Percentiles rank a stretch among this genome's conserved stretches.
Conservation (phyloP, 1,140 invertebrate species). For the Araneus ventricosus region DNA sequence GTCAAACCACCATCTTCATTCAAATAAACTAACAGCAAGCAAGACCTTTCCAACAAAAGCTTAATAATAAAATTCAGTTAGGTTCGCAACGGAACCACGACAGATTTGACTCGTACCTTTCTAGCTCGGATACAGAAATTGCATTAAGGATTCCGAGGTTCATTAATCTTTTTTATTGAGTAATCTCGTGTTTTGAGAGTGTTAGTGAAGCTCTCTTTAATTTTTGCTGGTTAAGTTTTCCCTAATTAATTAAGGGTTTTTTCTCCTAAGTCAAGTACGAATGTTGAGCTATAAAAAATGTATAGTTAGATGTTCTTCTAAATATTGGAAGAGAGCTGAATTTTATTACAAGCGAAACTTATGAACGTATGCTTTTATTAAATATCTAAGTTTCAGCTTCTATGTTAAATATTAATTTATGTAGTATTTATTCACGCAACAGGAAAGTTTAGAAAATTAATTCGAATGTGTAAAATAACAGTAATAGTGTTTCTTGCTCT, state of each 20-base stretch:
- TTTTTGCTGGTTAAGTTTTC: neutral
- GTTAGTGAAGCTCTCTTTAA: neutral
- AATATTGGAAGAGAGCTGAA: too few species aligned
- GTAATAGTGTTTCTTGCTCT: neutral
- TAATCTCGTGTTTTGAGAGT: neutral
- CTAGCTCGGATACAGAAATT: neutral
- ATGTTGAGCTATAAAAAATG: neutral
- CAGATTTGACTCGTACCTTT: neutral
- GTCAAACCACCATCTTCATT: too few species aligned
- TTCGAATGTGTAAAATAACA: neutral
- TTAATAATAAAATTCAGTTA: neutral
- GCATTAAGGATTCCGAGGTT: neutral
- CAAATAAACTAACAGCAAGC: neutral
- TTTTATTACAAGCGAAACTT: too few species aligned
- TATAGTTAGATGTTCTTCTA: too few species aligned
- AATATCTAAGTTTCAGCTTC: too few species aligned
- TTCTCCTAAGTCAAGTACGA: neutral
- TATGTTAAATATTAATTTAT: too few species aligned
- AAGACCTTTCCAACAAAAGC: neutral
- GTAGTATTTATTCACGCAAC: too few species aligned
- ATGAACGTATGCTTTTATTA: too few species aligned
- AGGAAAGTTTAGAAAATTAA: too few species aligned
- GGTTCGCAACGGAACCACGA: neutral
- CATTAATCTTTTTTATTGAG: neutral
- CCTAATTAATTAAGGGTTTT: neutral